A percentile compares a stretch with the other conserved stretches of the same genome.
Evolutionary conservation across 2,113 vertebrate species (phyloP).

Genomic region (Bothrops jararaca): DNA sequence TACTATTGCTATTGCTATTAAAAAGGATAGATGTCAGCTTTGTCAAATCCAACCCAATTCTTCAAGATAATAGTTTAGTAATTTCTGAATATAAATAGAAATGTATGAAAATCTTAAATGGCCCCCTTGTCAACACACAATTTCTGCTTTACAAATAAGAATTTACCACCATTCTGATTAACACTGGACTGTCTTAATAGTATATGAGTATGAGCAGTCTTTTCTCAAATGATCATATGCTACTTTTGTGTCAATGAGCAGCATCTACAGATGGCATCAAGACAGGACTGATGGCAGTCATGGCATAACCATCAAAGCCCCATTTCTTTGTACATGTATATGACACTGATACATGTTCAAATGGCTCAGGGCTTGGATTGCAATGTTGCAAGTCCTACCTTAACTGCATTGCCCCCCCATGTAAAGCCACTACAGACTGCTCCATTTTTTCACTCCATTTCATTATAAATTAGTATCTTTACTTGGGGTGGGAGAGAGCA

Average conservation of each 20-base stretch:
- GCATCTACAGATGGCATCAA: not conserved
- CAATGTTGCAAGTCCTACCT: not conserved
- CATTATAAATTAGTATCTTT: not conserved
- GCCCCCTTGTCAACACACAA: not conserved
- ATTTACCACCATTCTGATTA: not conserved
- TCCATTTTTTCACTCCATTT: not conserved
- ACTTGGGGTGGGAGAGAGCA: not conserved
- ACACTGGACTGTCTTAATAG: not conserved
- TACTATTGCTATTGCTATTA: too few relatives aligned
- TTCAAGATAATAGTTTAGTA: fast-evolving
- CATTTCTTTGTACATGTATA: not conserved
- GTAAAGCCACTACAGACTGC: not conserved
- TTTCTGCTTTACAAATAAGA: not conserved
- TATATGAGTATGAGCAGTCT: not conserved
- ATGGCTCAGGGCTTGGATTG: not conserved
- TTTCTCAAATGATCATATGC: not conserved
- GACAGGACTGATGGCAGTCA: not conserved
- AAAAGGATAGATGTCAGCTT: not conserved
- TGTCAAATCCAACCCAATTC: not conserved
- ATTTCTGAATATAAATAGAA: not conserved
- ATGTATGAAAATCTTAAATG: constrained; percentile 19
- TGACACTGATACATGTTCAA: not conserved
- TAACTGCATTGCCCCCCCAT: not conserved
- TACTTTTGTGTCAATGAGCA: not conserved
- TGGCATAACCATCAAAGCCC: not conserved